Conservation (phyloP, 2,888 invertebrate genomes). For the Cosmia pyralina region DNA sequence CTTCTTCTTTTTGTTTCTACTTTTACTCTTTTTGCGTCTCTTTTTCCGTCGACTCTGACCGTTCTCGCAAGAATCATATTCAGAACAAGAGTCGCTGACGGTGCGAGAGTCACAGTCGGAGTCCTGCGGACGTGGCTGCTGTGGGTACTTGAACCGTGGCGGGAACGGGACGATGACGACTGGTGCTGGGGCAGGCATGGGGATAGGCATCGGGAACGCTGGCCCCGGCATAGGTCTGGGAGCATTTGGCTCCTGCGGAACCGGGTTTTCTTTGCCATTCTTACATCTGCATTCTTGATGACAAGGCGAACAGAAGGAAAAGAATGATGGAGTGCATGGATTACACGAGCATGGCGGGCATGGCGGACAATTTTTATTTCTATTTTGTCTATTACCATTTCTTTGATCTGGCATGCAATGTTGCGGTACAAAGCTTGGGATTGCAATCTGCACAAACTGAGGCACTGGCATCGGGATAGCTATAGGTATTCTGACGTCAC, state of each 20-base stretch:
- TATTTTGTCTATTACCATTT: constrained; percentile 21
- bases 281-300: constrained; percentile 81
- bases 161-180: constrained; percentile 61
- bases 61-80: constrained; percentile 22
- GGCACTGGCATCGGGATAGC: constrained; percentile 48
- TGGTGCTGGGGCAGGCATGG: constrained; percentile 54
- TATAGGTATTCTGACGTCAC: constrained; percentile 23
- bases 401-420: constrained; percentile 27
- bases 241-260: constrained; percentile 60
- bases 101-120: constrained; percentile 26
- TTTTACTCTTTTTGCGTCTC: constrained; percentile 29
- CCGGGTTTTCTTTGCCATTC: constrained; percentile 68
- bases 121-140: background rate
- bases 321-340: constrained; percentile 84
- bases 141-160: constrained; percentile 3
- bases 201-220: constrained; percentile 62
- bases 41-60: background rate
- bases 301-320: constrained; percentile 82
- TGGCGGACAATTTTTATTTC: constrained; percentile 73
- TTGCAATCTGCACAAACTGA: constrained; percentile 68
- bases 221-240: constrained; percentile 61
- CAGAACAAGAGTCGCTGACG: constrained; percentile 17
- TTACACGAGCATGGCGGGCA: constrained; percentile 83
- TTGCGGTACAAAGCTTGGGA: constrained; percentile 70
- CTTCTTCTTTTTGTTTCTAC: constrained; percentile 20